Percentiles rank a stretch among this genome's conserved stretches.
These are phyloP conservation scores for Vombatus ursinus DNA, from an alignment of 2,113 vertebrate genomes.

Conservation along the genomic window DNA sequence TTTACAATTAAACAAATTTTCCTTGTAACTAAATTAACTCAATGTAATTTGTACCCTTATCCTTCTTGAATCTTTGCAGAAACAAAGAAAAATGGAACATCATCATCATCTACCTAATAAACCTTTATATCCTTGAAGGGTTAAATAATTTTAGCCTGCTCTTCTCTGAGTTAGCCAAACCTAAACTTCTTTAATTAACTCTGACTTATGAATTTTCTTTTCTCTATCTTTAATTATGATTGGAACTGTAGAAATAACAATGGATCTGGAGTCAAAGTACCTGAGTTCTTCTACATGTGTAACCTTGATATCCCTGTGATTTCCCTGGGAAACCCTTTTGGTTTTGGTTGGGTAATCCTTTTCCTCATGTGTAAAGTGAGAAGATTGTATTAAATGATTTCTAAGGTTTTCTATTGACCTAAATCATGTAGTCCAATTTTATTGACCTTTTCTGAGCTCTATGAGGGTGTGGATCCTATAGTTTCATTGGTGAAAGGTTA, in stretches of 20 bases:
- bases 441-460: neutral
- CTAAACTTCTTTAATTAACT: neutral
- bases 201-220: neutral
- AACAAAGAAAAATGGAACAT: constrained; percentile 18
- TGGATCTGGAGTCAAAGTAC: neutral
- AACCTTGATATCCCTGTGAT: neutral
- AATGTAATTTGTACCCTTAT: neutral
- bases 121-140: neutral
- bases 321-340: too few relatives aligned
- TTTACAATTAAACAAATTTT: constrained; percentile 1
- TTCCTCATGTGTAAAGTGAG: neutral
- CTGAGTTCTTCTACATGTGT: neutral
- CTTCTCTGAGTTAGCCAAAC: neutral
- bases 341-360: too few relatives aligned
- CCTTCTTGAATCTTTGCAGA: constrained; percentile 14
- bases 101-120: neutral
- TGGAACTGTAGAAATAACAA: neutral
- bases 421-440: neutral
- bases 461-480: neutral
- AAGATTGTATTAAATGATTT: neutral
- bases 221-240: too few relatives aligned
- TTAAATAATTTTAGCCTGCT: neutral
- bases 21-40: neutral
- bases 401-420: neutral
- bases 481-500: neutral